Percentiles rank a stretch among this genome's conserved stretches.
These are phyloP conservation scores for Bombus cullumanus DNA, from an alignment of 1,140 invertebrate species.

Conservation along the genomic window DNA sequence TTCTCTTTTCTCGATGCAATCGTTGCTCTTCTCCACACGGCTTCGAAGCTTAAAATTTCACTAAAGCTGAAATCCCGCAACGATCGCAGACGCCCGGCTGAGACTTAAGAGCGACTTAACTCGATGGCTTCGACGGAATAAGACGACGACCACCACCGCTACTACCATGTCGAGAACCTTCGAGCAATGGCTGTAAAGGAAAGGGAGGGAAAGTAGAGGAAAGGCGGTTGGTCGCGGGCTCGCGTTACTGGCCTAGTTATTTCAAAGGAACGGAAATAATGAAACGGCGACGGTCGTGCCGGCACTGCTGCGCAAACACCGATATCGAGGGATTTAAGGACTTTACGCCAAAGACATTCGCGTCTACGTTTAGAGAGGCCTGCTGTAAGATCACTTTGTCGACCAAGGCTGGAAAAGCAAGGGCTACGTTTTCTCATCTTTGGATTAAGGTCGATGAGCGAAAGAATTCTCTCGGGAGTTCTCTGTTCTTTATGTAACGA, in stretches of 20 bases:
- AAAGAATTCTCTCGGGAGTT: not conserved
- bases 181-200: not conserved
- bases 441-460: not conserved
- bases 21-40: conserved; percentile 25
- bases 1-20: conserved; percentile 17
- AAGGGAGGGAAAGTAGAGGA: not conserved
- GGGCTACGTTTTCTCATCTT: not conserved
- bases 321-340: conserved; percentile 15
- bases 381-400: not conserved
- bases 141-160: not conserved
- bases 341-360: not conserved
- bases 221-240: not conserved
- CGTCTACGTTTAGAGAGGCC: not conserved
- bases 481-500: not conserved
- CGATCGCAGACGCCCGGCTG: conserved; percentile 26
- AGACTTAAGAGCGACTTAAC: conserved; percentile 44
- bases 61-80: conserved; percentile 48
- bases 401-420: no score
- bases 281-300: not conserved
- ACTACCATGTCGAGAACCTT: not conserved
- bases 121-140: conserved; percentile 26
- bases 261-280: conserved; percentile 31
- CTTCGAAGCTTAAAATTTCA: conserved; percentile 46
- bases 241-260: conserved; percentile 10
- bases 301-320: conserved; percentile 1